phyloP scores from a whole-genome alignment of 1,140 invertebrate genomes.

The Bursaphelenchus mucronatus region DNA sequence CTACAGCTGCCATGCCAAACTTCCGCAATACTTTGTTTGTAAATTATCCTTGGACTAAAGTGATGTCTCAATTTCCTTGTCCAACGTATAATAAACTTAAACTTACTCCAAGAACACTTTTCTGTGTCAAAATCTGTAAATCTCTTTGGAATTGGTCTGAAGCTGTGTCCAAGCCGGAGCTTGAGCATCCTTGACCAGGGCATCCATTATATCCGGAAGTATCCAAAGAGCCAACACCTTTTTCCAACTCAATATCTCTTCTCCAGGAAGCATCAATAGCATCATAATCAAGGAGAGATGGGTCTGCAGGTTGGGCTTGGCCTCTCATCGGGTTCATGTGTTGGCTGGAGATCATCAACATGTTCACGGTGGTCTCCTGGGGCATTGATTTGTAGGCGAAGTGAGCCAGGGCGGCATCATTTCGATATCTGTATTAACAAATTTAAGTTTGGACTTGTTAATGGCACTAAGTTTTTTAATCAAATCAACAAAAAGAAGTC shows the following conservation, averaged over 20 bases:
- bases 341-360: constrained; percentile 29
- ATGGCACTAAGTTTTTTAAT: background rate
- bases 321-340: constrained; percentile 5
- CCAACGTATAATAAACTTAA: background rate
- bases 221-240: constrained; percentile 24
- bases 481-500: background rate
- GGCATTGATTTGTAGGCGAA: constrained; percentile 29
- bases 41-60: constrained; percentile 30
- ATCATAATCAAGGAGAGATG: constrained; percentile 47
- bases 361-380: constrained; percentile 7
- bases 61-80: background rate
- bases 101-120: constrained; percentile 44
- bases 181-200: constrained; percentile 3
- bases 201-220: constrained; percentile 1
- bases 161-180: background rate
- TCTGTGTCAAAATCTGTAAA: constrained; percentile 56
- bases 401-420: constrained; percentile 30
- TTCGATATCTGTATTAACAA: constrained; percentile 33
- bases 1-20: constrained; percentile 44
- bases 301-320: constrained; percentile 19
- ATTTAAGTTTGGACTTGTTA: too few species aligned
- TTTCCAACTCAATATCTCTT: constrained; percentile 55
- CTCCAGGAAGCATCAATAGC: constrained; percentile 56
- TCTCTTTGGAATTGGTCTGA: constrained; percentile 53
- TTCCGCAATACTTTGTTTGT: constrained; percentile 57